These are phyloP conservation scores for Sitobion miscanthi DNA, from an alignment of 1,140 invertebrate species.

Conservation along the genomic window DNA sequence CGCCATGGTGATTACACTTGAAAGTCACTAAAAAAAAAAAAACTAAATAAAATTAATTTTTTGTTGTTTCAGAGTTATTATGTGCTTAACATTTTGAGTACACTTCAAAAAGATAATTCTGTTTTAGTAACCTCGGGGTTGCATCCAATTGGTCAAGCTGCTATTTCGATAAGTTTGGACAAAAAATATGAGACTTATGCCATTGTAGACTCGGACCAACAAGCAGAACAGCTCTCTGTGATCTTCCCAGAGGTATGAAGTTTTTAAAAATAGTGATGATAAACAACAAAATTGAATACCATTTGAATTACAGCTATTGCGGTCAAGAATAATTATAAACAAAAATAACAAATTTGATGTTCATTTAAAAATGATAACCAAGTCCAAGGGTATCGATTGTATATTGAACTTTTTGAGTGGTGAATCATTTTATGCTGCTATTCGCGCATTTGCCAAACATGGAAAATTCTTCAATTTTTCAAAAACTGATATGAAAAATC, in stretches of 20 bases:
- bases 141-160: slow-evolving; percentile 28
- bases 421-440: not conserved
- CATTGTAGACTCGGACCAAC: not conserved
- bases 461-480: slow-evolving; percentile 29
- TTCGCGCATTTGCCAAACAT: not conserved
- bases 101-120: not conserved
- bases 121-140: not conserved
- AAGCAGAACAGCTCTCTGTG: not conserved
- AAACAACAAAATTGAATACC: not conserved
- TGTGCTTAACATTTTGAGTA: not conserved
- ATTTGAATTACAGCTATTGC: not conserved
- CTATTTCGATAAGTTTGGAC: slow-evolving; percentile 2
- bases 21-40: not conserved
- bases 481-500: slow-evolving; percentile 21
- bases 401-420: slow-evolving; percentile 36
- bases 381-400: not conserved
- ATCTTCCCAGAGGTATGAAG: slow-evolving; percentile 26
- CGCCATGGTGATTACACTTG: slow-evolving; percentile 52
- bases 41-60: not conserved
- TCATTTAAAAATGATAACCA: not conserved
- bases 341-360: not conserved
- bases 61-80: not conserved
- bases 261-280: not conserved
- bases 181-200: not conserved
- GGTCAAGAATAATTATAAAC: slow-evolving; percentile 12